Base-by-base conservation (phyloP, 1,140 invertebrate species). In the Vanessa tameamea region DNA sequence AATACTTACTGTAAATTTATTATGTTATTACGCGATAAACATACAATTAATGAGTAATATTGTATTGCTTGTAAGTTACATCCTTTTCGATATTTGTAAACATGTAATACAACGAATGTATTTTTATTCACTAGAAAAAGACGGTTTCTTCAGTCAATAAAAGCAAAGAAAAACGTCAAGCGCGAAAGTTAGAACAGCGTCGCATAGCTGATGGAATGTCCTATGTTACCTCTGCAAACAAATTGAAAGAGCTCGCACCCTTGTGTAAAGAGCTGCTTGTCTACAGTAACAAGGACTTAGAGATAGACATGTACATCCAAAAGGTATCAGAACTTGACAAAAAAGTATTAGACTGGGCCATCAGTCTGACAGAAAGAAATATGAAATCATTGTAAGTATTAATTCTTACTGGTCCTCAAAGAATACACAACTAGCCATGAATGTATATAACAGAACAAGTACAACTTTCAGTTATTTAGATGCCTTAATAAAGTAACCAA, bases 281-380 rank as follows among this genome's bases (percentile, higher is more conserved):
- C 0, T 91, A 87, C 73, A 78, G 72, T 13, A 89, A 83, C 53
- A 82, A 82, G 37, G 85, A 87, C 16, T 66, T 91, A 26, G 86
- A 90, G 76, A 88, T 92, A 9, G 82, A 89, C 61, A 90, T 92
- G 85, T 87, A 86, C 71, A 90, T 91, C 66, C 87, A 89, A 65
- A 86, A 79, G 55, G 87, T 90, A 43, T 84, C 82, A 23, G 82
- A 89, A 65, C 83, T 92, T 20, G 84, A 92, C 43, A 91, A 90
- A 76, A 81, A 76, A 77, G 83, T 88, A 16, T 71, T 93, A 26
- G 81, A 94, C 23, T 94, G 94, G 93, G 92, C 93, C 50, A 94
- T 95, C 75, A 89, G 93, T 79, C 86, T 95, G 16, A 94, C 94
- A 48, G 94, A 95, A 82, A 91, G 89, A 74, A 95, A 95, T 87